Conservation (phyloP, 2,113 vertebrate genomes). For the Tragelaphus strepsiceros region DNA sequence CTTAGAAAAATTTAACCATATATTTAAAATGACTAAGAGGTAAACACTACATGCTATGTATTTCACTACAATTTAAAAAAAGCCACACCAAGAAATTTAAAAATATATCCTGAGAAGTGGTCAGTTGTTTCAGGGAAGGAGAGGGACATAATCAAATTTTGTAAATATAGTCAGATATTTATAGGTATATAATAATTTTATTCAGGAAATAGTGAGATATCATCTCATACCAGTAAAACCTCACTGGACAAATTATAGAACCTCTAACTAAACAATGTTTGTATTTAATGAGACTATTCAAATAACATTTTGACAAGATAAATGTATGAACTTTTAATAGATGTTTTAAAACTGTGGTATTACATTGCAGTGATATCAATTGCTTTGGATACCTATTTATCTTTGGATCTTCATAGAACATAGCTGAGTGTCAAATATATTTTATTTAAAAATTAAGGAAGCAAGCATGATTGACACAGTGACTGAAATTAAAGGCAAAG, state of each 20-base stretch:
- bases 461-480: not conserved
- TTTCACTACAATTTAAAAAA: not conserved
- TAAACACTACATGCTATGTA: not conserved
- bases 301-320: not conserved
- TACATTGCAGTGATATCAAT: not conserved
- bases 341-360: not conserved
- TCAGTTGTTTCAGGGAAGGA: not conserved
- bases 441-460: slow-evolving; percentile 20
- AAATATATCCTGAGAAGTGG: not conserved
- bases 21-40: not conserved
- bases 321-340: not conserved
- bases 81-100: not conserved
- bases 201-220: not conserved
- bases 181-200: not conserved
- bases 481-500: not conserved
- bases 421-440: slow-evolving; percentile 22
- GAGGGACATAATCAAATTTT: not conserved
- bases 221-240: not conserved
- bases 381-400: not conserved
- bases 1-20: not conserved
- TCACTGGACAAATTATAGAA: not conserved
- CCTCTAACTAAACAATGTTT: not conserved
- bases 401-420: slow-evolving; percentile 45
- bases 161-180: not conserved
- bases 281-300: not conserved